phyloP scores from a whole-genome alignment of 2,888 invertebrate genomes.

The Eulithis testata region DNA sequence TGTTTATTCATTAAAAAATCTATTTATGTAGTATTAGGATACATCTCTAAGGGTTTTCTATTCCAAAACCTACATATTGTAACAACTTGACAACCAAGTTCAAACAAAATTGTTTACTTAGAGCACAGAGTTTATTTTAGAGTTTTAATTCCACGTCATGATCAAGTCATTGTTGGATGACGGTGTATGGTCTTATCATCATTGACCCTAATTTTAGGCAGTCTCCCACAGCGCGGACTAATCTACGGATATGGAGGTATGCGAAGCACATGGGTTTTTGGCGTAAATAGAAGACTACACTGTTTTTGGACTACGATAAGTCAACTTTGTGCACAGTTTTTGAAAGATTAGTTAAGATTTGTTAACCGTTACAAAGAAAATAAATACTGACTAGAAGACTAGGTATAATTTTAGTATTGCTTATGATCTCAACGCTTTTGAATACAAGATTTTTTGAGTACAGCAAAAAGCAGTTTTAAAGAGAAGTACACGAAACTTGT shows the following conservation, averaged over 20 bases:
- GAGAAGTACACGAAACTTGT: no score
- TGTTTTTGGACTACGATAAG: constrained; percentile 18
- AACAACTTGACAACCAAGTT: neutral
- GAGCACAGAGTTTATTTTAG: constrained; percentile 1
- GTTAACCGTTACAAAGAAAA: no score
- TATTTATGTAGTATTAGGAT: no score
- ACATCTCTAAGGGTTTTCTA: no score
- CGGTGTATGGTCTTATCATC: constrained; percentile 69
- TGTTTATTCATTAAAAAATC: no score
- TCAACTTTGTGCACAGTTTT: constrained; percentile 10
- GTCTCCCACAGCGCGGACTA: constrained; percentile 51
- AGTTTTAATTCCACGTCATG: constrained; percentile 23
- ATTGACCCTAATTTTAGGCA: constrained; percentile 77
- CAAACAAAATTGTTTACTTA: neutral
- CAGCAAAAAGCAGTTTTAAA: no score
- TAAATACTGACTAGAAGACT: no score
- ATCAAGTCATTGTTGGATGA: constrained; percentile 53
- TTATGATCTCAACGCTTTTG: no score
- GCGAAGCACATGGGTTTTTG: constrained; percentile 38
- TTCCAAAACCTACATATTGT: no score
- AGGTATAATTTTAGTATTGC: no score
- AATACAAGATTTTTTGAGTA: no score
- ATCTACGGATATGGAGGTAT: constrained; percentile 39
- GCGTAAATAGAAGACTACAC: constrained; percentile 16
- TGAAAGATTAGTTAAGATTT: neutral